Evolutionary conservation across 2,888 invertebrate species (phyloP), one percentile per base, ranked within the genome.

Genomic region (Nomada fucata): DNA sequence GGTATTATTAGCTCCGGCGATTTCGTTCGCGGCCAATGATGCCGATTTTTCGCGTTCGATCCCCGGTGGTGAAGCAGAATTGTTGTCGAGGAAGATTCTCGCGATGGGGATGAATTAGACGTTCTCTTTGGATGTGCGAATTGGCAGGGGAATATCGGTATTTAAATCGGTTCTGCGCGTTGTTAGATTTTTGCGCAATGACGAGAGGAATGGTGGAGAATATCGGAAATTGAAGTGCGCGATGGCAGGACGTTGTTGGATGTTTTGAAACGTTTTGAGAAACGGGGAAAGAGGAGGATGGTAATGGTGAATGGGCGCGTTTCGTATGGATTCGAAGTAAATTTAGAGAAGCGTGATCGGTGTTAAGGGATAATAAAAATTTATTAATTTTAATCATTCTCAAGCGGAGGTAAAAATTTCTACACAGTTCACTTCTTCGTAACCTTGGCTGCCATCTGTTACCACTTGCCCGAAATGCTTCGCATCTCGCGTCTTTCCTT

Each of bases 1-100:
- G 29, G 44, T 82, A 82, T 71, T 79, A 75, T 82, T 82, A 75
- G 67, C 63, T 13, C 1, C 7, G 52, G 13, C 47, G 67, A 71
- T 71, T 76, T 67, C 61, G 42, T 67, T 67, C 50, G 29, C 13
- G 53, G n/a, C 23, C 60, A 29, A 52, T 50, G 18, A 11, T 20
- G 42, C 9, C 18, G 18, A 42, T 59, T 77, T 77, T 77, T 64
- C 44, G 68, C 60, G 42, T 11, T 71, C n/a, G 23, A 42, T 50
- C 36, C 7, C 7, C 9, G 7, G 11, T 36, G 52, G 36, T 71
- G 2, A 11, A 13, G 10, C n/a, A 2, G 18, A 10, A 26, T 18
- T 20, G 26, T 11, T 65, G 11, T 0, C n/a, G 11, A 36, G 65
- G 65, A 52, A n/a, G 50, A 29, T 52, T 52, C 52, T 65, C 52